Base-by-base conservation (phyloP, 1,140 invertebrate species). In the Riptortus pedestris region DNA sequence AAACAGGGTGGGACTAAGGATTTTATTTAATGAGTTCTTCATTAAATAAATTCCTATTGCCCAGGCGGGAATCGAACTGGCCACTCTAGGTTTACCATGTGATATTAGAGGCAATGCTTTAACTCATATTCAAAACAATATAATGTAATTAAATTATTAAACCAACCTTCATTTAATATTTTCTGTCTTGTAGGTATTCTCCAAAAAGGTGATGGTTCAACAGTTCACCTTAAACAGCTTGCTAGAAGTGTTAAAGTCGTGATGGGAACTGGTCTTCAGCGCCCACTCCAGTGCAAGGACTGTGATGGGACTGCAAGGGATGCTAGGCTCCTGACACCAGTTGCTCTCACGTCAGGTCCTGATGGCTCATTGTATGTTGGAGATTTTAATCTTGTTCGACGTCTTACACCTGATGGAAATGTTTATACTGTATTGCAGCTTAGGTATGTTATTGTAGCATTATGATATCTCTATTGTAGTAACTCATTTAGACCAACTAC, bases 341-440 rank as follows among this genome's bases (percentile, higher is more conserved):
- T 96, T 3, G 91, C 94, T 11, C 75, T 99, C 29, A 88, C 95
- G 2, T 90, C 90, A 26, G 94, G 93, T 20, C 88, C 93, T 5
- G 96, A 98, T 79, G 96, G 96, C 14, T 93, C 90, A 67, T 80
- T 99, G 22, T 98, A 96, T 74, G 90, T 99, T 9, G 96, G 93
- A 0, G 96, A 98, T 75, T 96, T 95, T 73, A 97, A 98, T 79
- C 81, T 96, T 38, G 89, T 99, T 27, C 80, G 96, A 31, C 82
- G 93, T 70, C 87, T 98, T 48, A 93, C 90, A 22, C 90, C 94
- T 1, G 87, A 93, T 71, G 92, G 92, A 71, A 85, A 85, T 70
- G 90, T 97, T 24, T 91, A 87, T 68, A 97, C 93, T 47, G 88
- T 98, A 24, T 77, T 97, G n/a, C 86, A 95, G 73, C 79, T 98